Base-by-base conservation (phyloP, 2,797 vertebrate genomes). In the Acrossocheilus wenchowensis region DNA sequence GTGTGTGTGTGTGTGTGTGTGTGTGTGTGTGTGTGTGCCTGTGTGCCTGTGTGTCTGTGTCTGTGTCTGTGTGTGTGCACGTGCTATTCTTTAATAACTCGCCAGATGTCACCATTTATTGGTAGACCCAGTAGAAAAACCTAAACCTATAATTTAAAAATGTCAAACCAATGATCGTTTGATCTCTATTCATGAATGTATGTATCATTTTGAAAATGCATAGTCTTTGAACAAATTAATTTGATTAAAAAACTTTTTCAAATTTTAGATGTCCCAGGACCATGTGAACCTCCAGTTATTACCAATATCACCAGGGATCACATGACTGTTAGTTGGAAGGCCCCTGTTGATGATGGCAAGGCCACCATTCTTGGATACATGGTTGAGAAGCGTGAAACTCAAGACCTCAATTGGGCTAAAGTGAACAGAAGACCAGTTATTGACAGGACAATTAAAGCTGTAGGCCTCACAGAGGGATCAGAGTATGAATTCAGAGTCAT, bases 311-410 rank as follows among this genome's bases (percentile, higher is more conserved):
- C 98, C 0, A 97, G 96, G 89, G 94, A 99, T 92, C 97, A 98
- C 66, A 99, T 99, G 98, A 98, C 97, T 12, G 98, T 99, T 82
- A 99, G 97, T 95, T 99, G 98, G 98, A 99, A 99, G 91, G 95
- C 96, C 23, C 98, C 98, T 57, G 96, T 96, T 69, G 95, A 97
- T 91, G 98, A 99, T 64, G 98, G 98, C 34, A 97, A 96, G 80
- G 96, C 98, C 21, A 90, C 96, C 52, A 96, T 99, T 90, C 96
- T 99, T 88, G 98, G 98, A 86, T 99, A 99, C 92, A 95, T 99
- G 90, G 92, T 99, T 89, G 98, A 99, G 93, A 99, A 99, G 91
- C 97, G 98, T 73, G 98, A 99, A 93, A 97, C 96, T 1, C 97
- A 97, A 19, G 95, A 98, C 89, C 92, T 98, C 86, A 95, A 95